Conservation (phyloP, 2,113 vertebrate genomes). For the Protobothrops mucrosquamatus region DNA sequence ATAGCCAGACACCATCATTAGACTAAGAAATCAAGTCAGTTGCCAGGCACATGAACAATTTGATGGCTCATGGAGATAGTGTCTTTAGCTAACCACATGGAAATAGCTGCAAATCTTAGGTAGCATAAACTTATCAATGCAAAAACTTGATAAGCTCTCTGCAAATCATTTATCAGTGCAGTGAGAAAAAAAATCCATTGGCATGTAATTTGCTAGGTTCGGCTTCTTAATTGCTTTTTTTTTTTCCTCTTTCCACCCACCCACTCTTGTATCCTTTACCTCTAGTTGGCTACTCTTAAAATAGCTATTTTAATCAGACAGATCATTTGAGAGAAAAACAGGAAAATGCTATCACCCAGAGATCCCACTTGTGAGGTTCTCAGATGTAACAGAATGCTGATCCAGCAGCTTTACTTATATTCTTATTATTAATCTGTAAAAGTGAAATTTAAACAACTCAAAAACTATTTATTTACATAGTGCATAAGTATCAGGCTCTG, state of each 20-base stretch:
- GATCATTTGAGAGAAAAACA: not conserved
- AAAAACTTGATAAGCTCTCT: fast-evolving
- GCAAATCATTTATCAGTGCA: not conserved
- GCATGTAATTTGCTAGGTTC: not conserved
- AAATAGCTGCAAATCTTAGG: not conserved
- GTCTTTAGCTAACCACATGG: not conserved
- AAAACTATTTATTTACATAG: not conserved
- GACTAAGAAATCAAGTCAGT: not conserved
- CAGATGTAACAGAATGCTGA: not conserved
- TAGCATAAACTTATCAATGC: not conserved
- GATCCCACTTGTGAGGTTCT: not conserved
- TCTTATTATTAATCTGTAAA: not conserved
- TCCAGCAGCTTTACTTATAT: not conserved
- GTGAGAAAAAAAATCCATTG: not conserved
- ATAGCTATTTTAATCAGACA: not conserved
- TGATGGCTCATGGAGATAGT: not conserved
- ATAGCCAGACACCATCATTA: not conserved
- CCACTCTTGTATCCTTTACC: not conserved
- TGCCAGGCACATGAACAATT: not conserved
- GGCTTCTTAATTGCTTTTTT: not conserved
- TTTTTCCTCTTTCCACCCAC: not conserved
- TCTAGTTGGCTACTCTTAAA: not conserved
- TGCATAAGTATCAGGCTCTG: not conserved
- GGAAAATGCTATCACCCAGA: not conserved
- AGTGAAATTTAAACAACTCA: not conserved